Conservation (phyloP, 1,140 invertebrate genomes). For the Neomicropteryx cornuta region DNA sequence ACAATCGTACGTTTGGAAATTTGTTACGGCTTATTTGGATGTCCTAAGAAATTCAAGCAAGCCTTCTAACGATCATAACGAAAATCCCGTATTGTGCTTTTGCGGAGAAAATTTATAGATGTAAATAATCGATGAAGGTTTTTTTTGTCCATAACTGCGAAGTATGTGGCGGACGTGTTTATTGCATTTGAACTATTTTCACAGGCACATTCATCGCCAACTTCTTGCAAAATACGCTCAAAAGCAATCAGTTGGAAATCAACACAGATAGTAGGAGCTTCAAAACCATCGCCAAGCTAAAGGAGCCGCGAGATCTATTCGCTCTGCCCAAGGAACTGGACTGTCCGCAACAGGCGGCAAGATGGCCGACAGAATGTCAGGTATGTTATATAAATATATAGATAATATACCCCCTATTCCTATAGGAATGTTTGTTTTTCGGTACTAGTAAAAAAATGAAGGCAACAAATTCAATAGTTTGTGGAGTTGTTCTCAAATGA, state of each 20-base stretch:
- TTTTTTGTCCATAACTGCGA: too few species aligned
- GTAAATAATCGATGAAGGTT: too few species aligned
- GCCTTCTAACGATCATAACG: too few species aligned
- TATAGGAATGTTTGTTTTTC: neutral
- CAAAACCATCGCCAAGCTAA: conserved; percentile 47
- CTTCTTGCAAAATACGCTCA: conserved; percentile 45
- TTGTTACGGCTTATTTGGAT: too few species aligned
- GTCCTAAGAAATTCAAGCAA: too few species aligned
- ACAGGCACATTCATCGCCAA: conserved; percentile 44
- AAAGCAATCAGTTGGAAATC: conserved; percentile 53
- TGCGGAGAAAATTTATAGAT: too few species aligned
- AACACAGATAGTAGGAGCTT: conserved; percentile 51
- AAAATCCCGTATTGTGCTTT: too few species aligned
- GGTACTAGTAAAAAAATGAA: neutral
- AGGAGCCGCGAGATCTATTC: conserved; percentile 56
- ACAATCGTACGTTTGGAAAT: too few species aligned
- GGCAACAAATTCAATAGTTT: neutral
- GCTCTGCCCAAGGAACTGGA: conserved; percentile 53
- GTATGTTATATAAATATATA: conserved; percentile 38
- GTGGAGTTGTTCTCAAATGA: too few species aligned
- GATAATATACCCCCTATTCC: conserved; percentile 1
- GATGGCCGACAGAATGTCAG: conserved; percentile 85
- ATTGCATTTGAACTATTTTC: too few species aligned
- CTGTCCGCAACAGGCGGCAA: conserved; percentile 61
- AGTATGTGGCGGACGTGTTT: too few species aligned